phyloP scores from a whole-genome alignment of 2,797 vertebrate genomes.

The Mustela erminea region DNA sequence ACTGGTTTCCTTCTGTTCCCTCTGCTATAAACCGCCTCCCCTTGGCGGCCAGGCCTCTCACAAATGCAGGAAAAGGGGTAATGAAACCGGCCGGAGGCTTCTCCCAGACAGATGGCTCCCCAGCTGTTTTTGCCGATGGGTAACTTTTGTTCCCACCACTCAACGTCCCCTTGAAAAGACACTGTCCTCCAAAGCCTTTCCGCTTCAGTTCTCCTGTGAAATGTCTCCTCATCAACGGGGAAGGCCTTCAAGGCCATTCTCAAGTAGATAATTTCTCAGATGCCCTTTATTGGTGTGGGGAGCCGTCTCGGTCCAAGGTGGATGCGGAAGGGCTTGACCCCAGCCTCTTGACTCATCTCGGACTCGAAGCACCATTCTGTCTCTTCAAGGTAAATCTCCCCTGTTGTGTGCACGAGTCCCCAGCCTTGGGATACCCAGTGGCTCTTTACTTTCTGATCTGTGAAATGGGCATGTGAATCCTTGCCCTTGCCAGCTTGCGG shows the following conservation, averaged over 20 bases:
- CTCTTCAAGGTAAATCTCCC: neutral
- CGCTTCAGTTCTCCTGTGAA: neutral
- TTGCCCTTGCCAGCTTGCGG: neutral
- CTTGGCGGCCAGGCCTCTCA: conserved; percentile 55
- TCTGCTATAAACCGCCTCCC: conserved; percentile 66
- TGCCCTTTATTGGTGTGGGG: rapidly evolving
- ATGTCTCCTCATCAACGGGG: too few relatives aligned
- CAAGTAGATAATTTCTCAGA: neutral
- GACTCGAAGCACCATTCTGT: neutral
- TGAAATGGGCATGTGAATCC: neutral
- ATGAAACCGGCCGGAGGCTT: conserved; percentile 57
- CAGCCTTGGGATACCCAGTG: neutral
- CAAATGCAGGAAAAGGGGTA: conserved; percentile 54
- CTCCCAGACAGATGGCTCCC: conserved; percentile 79
- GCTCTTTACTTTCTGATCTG: neutral
- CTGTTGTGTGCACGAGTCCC: neutral
- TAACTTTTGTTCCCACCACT: conserved; percentile 71
- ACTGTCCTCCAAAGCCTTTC: conserved; percentile 62
- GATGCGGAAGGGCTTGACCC: neutral
- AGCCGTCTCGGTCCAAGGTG: neutral
- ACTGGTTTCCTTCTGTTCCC: conserved; percentile 82
- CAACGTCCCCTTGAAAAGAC: conserved; percentile 49
- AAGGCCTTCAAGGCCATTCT: neutral
- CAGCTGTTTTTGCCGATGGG: conserved; percentile 80
- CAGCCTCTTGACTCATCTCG: neutral